These are phyloP conservation scores for Crocallis elinguaria DNA, from an alignment of 2,888 invertebrate genomes.

Conservation along the genomic window DNA sequence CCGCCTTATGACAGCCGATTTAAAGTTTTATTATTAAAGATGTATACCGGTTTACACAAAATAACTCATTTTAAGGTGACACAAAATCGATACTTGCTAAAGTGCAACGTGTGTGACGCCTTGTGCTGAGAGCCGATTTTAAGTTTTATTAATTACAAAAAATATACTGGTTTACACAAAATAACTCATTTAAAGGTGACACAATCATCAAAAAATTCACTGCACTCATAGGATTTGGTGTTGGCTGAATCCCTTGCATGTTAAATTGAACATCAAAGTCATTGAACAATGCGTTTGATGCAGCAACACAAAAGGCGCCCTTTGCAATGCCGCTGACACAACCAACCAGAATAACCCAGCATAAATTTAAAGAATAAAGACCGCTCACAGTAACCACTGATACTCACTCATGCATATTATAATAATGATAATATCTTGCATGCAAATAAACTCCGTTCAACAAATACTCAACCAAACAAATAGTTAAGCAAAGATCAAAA, in stretches of 20 bases:
- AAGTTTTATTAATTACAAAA: no score
- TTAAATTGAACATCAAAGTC: no score
- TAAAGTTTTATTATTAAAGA: no score
- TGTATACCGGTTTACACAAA: no score
- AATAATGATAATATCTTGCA: background rate
- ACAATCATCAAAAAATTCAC: constrained; percentile 8
- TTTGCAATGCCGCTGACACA: constrained; percentile 10
- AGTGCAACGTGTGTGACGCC: background rate
- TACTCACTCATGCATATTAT: background rate
- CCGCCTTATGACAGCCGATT: no score
- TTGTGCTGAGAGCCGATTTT: no score
- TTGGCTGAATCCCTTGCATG: constrained; percentile 16
- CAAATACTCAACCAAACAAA: background rate
- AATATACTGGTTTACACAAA: no score
- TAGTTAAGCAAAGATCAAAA: background rate
- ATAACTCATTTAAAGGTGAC: background rate
- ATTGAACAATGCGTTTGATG: constrained; percentile 5
- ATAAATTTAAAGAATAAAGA: constrained; percentile 4
- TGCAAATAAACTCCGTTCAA: background rate
- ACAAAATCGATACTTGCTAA: background rate
- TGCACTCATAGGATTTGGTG: constrained; percentile 17
- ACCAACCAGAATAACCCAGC: constrained; percentile 11
- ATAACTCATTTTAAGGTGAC: no score
- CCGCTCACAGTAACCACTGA: constrained; percentile 4
- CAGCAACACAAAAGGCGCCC: constrained; percentile 13